Conservation (phyloP, 92 coral and sea anemone species). For the Phenganax marumi region DNA sequence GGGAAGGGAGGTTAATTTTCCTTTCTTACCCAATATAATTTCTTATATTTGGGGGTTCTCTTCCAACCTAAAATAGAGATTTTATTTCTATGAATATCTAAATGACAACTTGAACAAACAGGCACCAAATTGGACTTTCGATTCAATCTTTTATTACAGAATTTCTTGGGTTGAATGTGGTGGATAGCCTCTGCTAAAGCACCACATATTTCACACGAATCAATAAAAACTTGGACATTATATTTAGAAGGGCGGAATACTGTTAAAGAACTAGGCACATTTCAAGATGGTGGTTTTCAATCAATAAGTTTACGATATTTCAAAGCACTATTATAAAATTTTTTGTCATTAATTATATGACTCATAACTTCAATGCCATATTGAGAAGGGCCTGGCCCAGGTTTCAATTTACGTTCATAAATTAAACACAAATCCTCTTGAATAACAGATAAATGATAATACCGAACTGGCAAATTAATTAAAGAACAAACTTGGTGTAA, state of each 20-base stretch:
- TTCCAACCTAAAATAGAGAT: slow-evolving; percentile 50
- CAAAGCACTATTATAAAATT: slow-evolving; percentile 44
- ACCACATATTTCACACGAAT: slow-evolving; percentile 47
- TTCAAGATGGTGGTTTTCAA: slow-evolving; percentile 42
- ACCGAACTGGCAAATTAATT: slow-evolving; percentile 49
- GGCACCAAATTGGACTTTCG: slow-evolving; percentile 48
- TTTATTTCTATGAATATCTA: slow-evolving; percentile 49
- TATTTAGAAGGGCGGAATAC: slow-evolving; percentile 48
- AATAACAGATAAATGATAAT: slow-evolving; percentile 49
- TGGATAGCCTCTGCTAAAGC: slow-evolving; percentile 49
- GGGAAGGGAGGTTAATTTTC: no score
- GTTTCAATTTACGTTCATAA: slow-evolving; percentile 50
- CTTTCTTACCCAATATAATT: slow-evolving; percentile 30
- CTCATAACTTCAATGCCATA: slow-evolving; percentile 50
- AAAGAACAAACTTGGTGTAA: slow-evolving; percentile 46
- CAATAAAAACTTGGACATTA: slow-evolving; percentile 42
- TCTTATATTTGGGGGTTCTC: slow-evolving; percentile 40
- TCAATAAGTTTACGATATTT: slow-evolving; percentile 46
- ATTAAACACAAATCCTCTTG: slow-evolving; percentile 44
- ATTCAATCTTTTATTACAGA: slow-evolving; percentile 5
- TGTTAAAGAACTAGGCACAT: slow-evolving; percentile 44
- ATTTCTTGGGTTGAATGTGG: slow-evolving; percentile 43
- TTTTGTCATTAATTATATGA: slow-evolving; percentile 41
- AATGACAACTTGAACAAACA: slow-evolving; percentile 46
- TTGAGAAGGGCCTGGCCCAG: slow-evolving; percentile 51